A percentile compares a stretch with the other conserved stretches of the same genome.
Conservation (phyloP, 30 jellyfish, hydroid and myxozoan genomes). For the Kudoa iwatai region DNA sequence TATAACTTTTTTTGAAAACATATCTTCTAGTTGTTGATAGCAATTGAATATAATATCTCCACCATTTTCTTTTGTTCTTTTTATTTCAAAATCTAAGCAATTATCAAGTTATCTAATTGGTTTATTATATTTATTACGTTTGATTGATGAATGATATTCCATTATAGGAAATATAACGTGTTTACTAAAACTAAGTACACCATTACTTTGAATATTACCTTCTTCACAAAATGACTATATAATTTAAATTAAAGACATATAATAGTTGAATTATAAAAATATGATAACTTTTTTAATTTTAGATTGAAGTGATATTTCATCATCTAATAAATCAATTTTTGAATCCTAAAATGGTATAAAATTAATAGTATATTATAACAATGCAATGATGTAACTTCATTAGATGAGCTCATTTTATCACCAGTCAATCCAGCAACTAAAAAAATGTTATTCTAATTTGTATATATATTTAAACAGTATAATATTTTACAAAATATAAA, state of each 20-base stretch:
- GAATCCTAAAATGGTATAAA: conserved; percentile 21
- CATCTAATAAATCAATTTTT: conserved; percentile 53
- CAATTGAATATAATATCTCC: conserved; percentile 18
- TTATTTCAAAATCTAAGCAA: conserved; percentile 8
- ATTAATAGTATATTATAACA: background rate
- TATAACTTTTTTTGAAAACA: conserved; percentile 21
- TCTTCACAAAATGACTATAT: conserved; percentile 89
- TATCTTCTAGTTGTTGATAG: conserved; percentile 16
- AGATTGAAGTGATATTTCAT: conserved; percentile 29
- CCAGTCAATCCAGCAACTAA: conserved; percentile 90
- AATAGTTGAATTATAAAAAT: too few relatives aligned
- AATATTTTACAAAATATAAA: background rate
- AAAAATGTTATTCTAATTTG: too few relatives aligned
- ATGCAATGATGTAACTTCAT: conserved; percentile 13
- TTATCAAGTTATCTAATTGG: background rate
- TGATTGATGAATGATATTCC: too few relatives aligned
- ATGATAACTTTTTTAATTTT: conserved; percentile 28
- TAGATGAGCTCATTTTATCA: conserved; percentile 79
- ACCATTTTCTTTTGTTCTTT: conserved; percentile 44
- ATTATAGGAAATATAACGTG: conserved; percentile 43
- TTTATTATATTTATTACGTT: background rate
- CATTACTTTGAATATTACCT: conserved; percentile 54
- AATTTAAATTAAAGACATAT: too few relatives aligned
- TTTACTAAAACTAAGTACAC: conserved; percentile 49
- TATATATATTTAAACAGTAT: conserved; percentile 1